These are phyloP conservation scores for Sipha flava DNA, from an alignment of 1,140 invertebrate genomes.

Conservation along the genomic window DNA sequence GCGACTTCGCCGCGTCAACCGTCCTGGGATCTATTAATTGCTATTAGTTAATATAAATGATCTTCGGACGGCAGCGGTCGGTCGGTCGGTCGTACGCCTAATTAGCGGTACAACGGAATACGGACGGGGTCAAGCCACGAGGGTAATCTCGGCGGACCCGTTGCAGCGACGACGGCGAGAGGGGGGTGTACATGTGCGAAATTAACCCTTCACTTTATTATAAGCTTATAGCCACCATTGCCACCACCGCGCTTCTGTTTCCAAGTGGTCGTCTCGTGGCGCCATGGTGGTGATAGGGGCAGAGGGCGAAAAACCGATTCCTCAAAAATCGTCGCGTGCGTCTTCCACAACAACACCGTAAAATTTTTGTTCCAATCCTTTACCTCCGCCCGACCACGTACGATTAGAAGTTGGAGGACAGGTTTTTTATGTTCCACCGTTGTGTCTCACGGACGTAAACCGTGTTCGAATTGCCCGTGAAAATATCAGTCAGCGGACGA, in stretches of 20 bases:
- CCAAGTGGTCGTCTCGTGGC: neutral
- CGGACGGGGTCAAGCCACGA: constrained; percentile 18
- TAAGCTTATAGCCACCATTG: neutral
- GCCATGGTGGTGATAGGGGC: no score
- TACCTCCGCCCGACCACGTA: no score
- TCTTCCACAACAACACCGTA: no score
- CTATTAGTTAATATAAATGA: constrained; percentile 32
- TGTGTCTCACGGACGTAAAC: no score
- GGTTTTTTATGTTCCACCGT: no score
- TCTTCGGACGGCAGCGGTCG: constrained; percentile 7
- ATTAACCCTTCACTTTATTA: constrained; percentile 32
- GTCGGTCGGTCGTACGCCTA: neutral
- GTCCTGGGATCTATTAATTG: constrained; percentile 30
- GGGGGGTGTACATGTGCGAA: constrained; percentile 11
- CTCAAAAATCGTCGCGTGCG: neutral
- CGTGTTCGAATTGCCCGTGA: no score
- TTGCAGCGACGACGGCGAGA: neutral
- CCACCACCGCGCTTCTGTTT: neutral
- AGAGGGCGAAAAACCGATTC: neutral
- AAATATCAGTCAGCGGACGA: no score
- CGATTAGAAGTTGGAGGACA: no score
- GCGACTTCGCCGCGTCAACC: neutral
- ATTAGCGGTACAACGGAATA: constrained; percentile 13
- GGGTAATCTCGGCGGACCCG: constrained; percentile 16
- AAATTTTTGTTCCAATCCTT: no score